phyloP scores from a whole-genome alignment of 2,797 vertebrate species.

The Morelia viridis region DNA sequence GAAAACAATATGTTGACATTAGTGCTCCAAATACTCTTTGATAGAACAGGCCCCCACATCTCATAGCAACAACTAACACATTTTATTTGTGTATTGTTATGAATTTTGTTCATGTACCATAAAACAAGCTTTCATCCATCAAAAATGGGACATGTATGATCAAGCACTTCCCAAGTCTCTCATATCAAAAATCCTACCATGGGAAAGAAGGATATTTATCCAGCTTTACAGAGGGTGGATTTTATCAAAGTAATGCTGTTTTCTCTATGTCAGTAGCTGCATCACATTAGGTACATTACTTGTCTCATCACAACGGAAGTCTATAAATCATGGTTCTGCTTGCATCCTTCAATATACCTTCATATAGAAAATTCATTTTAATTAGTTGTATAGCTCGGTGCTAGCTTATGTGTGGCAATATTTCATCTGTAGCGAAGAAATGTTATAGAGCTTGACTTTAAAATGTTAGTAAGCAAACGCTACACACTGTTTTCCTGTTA shows the following conservation, averaged over 20 bases:
- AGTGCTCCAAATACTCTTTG: background rate
- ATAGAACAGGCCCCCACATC: background rate
- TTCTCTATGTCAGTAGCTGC: background rate
- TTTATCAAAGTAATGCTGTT: constrained; percentile 4
- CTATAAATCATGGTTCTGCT: constrained; percentile 20
- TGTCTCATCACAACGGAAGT: constrained; percentile 17
- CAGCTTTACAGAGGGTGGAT: background rate
- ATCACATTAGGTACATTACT: constrained; percentile 15
- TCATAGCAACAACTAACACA: background rate
- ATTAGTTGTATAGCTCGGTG: constrained; percentile 32
- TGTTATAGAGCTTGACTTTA: constrained; percentile 1
- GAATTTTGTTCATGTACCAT: background rate
- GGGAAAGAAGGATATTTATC: constrained; percentile 8
- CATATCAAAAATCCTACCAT: background rate
- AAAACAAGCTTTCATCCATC: background rate
- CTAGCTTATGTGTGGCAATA: constrained; percentile 1
- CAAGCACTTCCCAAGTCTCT: background rate
- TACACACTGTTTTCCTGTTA: background rate
- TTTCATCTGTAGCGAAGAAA: constrained; percentile 20
- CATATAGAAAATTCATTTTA: constrained; percentile 35
- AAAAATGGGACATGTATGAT: background rate
- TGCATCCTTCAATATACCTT: constrained; percentile 3
- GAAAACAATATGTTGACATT: background rate
- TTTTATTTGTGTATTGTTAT: background rate
- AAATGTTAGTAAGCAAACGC: background rate